These are phyloP conservation scores for Amphipoea lucens DNA, from an alignment of 2,888 invertebrate genomes.

Conservation along the genomic window DNA sequence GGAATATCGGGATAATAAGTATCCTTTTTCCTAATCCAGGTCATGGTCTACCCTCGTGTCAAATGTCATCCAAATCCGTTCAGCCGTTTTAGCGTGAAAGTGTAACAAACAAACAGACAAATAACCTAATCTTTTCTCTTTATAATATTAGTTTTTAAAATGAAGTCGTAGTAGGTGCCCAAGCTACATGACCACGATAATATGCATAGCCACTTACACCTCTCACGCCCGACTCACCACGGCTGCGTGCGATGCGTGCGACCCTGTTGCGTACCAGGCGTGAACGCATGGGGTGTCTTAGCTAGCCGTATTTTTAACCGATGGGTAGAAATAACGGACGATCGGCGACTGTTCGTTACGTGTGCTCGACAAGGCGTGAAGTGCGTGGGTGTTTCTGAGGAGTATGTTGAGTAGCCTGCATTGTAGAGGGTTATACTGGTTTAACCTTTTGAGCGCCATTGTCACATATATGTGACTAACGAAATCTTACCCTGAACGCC, in stretches of 20 bases:
- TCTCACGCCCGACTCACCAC: conserved; percentile 43
- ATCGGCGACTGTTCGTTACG: conserved; percentile 28
- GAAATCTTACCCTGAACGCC: too few species aligned
- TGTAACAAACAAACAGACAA: too few species aligned
- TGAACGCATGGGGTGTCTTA: conserved; percentile 61
- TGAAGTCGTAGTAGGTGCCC: background rate
- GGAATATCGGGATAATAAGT: too few species aligned
- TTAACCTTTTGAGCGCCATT: too few species aligned
- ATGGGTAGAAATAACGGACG: conserved; percentile 48
- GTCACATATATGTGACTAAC: too few species aligned
- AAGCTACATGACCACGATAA: conserved; percentile 3
- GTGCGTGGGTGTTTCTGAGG: conserved; percentile 43
- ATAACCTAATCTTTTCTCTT: too few species aligned
- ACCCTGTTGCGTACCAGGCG: conserved; percentile 54
- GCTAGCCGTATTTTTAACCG: conserved; percentile 58
- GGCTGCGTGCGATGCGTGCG: conserved; percentile 62
- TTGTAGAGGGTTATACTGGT: background rate
- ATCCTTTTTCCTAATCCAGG: too few species aligned
- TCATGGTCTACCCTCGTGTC: too few species aligned
- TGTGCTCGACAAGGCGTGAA: conserved; percentile 42
- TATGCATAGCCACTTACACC: conserved; percentile 25
- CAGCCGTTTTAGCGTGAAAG: too few species aligned
- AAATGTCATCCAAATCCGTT: too few species aligned
- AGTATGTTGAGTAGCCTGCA: conserved; percentile 8
- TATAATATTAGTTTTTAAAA: background rate